Conservation (phyloP, 1,140 invertebrate species). For the Drosophila dunni region DNA sequence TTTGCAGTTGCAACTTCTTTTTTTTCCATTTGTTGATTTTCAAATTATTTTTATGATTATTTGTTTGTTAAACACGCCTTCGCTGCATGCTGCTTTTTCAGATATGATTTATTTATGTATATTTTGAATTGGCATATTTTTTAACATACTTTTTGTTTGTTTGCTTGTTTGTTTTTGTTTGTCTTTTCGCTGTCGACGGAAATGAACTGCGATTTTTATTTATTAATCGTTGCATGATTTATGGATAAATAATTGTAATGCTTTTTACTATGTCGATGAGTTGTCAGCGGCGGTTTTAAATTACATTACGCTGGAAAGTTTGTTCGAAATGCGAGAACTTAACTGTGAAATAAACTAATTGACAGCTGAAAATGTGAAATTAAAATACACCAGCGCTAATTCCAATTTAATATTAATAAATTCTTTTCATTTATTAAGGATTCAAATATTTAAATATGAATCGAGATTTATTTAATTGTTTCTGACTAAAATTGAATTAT, state of each 20-base stretch:
- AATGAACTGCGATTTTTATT: constrained; percentile 80
- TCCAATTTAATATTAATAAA: background rate
- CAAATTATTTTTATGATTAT: constrained; percentile 66
- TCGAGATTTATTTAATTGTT: constrained; percentile 1
- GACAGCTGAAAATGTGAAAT: constrained; percentile 26
- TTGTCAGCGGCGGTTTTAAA: constrained; percentile 51
- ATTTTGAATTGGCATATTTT: constrained; percentile 49
- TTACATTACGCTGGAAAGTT: background rate
- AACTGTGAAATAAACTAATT: constrained; percentile 42
- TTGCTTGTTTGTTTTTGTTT: constrained; percentile 53
- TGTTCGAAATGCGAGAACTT: background rate
- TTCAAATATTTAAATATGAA: too few relatives aligned
- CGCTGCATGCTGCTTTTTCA: constrained; percentile 45
- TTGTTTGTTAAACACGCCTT: constrained; percentile 60
- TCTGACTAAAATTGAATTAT: background rate
- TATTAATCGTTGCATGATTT: constrained; percentile 77
- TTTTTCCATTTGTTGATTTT: constrained; percentile 31
- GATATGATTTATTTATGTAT: constrained; percentile 74
- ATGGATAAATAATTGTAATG: constrained; percentile 78
- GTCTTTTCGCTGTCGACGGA: constrained; percentile 70
- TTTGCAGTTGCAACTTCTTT: constrained; percentile 19
- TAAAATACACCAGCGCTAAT: background rate
- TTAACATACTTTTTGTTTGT: constrained; percentile 46
- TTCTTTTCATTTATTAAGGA: constrained; percentile 1
- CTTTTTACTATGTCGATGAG: constrained; percentile 43